Evolutionary conservation across 2,888 invertebrate genomes (phyloP), one percentile per base, ranked within the genome.

Genomic region (Boloria selene): DNA sequence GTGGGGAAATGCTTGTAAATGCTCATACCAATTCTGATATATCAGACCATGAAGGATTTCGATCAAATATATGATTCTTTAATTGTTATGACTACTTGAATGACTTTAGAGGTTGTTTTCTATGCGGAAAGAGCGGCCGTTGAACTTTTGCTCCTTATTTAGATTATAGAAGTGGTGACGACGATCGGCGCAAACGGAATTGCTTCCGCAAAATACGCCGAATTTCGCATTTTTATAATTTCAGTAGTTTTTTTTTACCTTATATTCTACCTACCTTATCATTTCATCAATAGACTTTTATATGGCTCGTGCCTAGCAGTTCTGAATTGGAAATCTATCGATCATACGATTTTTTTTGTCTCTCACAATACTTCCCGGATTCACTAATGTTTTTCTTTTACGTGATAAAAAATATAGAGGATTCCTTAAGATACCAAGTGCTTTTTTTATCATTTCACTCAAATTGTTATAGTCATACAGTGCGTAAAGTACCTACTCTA

Each of bases 121-220:
- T 85, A 82, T 85, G 85, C 77, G 77, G 77, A 75, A 77, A 84
- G 79, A 79, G 74, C 81, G 83, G 90, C 83, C 90, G 82, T 88
- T 90, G 90, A 92, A 90, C 91, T 89, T 90, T 86, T 88, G 90
- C 87, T 88, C 91, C 91, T 92, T 92, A 92, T 91, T 91, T 91
- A 92, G 91, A 90, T 86, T 90, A 87, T 88, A 88, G 86, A 83
- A 87, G 86, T 88, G 82, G 85, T 88, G 87, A 88, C 88, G 86
- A 79, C 83, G 86, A 83, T 85, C 85, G 84, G 81, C 82, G 82
- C 81, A 86, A 84, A 86, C 82, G 74, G 82, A 77, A 82, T 82
- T 74, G 73, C 87, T 90, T 90, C 90, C 90, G 90, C 86, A 83
- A 85, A 85, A 80, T 84, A 77, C 75, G 73, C 79, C 74, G 72